These are phyloP conservation scores for Oopsacas minuta DNA, from an alignment of 37 sponge, comb jelly and placozoan species.

Conservation along the genomic window DNA sequence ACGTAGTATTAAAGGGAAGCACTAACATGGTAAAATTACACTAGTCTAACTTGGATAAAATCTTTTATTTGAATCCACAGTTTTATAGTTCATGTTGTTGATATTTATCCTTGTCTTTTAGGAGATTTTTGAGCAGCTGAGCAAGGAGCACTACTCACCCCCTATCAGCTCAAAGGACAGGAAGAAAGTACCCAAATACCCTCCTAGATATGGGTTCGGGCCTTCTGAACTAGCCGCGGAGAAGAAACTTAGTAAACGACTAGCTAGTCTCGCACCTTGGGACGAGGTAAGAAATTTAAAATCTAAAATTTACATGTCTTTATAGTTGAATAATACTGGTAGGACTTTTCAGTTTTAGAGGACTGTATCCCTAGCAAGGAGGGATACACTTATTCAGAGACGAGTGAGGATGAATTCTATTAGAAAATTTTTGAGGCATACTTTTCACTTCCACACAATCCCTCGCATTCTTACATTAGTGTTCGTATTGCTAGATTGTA, in stretches of 20 bases:
- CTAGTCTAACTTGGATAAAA: neutral
- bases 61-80: too few relatives aligned
- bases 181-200: neutral
- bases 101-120: neutral
- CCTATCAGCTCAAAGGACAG: neutral
- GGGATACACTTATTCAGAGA: neutral
- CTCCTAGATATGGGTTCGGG: constrained; percentile 2
- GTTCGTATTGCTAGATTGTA: too few relatives aligned
- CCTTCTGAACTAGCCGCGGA: neutral
- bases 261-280: neutral
- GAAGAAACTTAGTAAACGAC: neutral
- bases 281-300: neutral
- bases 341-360: neutral
- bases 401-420: constrained; percentile 10
- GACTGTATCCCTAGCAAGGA: constrained; percentile 11
- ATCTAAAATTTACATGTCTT: neutral
- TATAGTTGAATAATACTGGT: neutral
- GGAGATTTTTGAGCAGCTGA: constrained; percentile 12
- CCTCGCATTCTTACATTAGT: too few relatives aligned
- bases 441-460: neutral
- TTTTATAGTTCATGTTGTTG: neutral
- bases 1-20: too few relatives aligned
- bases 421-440: neutral
- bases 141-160: neutral
- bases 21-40: too few relatives aligned